These are phyloP conservation scores for Acromyrmex heyeri DNA, from an alignment of 1,140 invertebrate species.

Conservation along the genomic window DNA sequence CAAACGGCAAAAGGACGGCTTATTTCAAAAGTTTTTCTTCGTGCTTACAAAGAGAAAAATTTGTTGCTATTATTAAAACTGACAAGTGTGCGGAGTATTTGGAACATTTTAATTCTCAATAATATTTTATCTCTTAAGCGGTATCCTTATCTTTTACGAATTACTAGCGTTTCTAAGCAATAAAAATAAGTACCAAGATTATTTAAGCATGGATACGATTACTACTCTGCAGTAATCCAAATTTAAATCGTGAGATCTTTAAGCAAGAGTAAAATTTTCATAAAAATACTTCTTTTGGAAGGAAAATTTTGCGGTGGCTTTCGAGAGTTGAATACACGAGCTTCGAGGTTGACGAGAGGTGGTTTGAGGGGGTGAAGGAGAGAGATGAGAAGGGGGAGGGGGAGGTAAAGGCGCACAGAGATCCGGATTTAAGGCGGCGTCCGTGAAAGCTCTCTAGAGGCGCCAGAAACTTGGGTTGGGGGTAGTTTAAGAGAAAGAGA, in stretches of 20 bases:
- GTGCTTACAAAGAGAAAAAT: not conserved
- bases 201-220: not conserved
- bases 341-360: constrained; percentile 57
- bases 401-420: constrained; percentile 76
- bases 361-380: constrained; percentile 12
- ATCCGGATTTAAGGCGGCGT: constrained; percentile 86
- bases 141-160: not conserved
- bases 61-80: constrained; percentile 11
- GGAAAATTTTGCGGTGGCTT: constrained; percentile 73
- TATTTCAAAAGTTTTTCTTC: constrained; percentile 10
- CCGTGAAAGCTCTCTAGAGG: constrained; percentile 85
- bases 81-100: not conserved
- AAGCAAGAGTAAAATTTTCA: constrained; percentile 15
- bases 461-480: constrained; percentile 74
- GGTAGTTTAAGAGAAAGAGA: constrained; percentile 86
- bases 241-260: not conserved
- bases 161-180: not conserved
- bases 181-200: not conserved
- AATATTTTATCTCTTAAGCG: not conserved
- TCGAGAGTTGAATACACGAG: constrained; percentile 36
- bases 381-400: not conserved
- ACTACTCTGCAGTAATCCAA: not conserved
- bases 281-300: constrained; percentile 57
- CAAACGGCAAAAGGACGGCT: not conserved
- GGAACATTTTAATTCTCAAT: not conserved